phyloP scores from a whole-genome alignment of 30 jellyfish, hydroid and myxozoan genomes.

The Phacellophora camtschatica region DNA sequence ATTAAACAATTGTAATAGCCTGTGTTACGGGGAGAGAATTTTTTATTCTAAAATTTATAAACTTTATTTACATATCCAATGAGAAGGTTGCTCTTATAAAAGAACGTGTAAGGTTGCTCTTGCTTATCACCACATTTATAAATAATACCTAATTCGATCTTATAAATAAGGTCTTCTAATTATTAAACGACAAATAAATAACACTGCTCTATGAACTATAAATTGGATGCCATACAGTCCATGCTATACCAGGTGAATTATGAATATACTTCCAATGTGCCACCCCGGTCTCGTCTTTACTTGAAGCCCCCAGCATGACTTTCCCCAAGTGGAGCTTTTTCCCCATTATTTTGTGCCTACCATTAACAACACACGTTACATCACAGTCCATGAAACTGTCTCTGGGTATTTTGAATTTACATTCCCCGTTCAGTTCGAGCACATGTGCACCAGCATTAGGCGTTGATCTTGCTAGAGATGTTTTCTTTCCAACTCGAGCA shows the following conservation, averaged over 20 bases:
- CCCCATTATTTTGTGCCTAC: slow-evolving; percentile 85
- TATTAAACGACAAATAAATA: neutral
- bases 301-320: slow-evolving; percentile 61
- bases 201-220: slow-evolving; percentile 27
- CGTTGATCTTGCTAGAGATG: neutral
- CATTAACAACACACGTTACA: slow-evolving; percentile 46
- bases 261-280: slow-evolving; percentile 80
- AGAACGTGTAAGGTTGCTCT: too few relatives aligned
- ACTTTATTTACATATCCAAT: too few relatives aligned
- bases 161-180: too few relatives aligned
- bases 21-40: too few relatives aligned
- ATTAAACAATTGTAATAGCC: too few relatives aligned
- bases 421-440: slow-evolving; percentile 49
- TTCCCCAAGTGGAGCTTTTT: slow-evolving; percentile 80
- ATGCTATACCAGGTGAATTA: slow-evolving; percentile 87
- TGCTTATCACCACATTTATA: too few relatives aligned
- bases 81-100: too few relatives aligned
- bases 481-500: slow-evolving; percentile 42
- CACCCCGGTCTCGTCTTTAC: slow-evolving; percentile 82
- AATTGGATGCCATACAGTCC: slow-evolving; percentile 97
- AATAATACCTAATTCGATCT: too few relatives aligned
- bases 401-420: slow-evolving; percentile 43
- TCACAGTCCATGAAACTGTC: slow-evolving; percentile 58
- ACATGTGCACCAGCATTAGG: neutral
- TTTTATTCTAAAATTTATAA: too few relatives aligned